Evolutionary conservation across 2,888 invertebrate genomes (phyloP), one percentile per base, ranked within the genome.

Genomic region (Ochropleura leucogaster): DNA sequence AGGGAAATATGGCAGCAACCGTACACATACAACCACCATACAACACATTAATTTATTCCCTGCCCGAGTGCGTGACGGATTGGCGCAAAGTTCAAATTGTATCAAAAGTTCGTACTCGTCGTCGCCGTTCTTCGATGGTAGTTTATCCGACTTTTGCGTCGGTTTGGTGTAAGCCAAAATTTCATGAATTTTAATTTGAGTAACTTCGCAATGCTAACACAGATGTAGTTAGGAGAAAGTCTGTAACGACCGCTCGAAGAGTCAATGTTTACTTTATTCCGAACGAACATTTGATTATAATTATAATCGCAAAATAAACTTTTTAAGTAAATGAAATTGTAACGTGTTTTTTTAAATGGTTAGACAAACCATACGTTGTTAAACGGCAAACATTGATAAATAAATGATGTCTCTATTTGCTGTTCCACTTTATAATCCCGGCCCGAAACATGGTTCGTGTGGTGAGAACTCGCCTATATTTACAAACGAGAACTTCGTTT

Each of bases 41-140:
- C 68, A 67, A 60, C 57, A 9, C 64, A 79, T 74, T 79, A 75
- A 83, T 83, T 82, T 79, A 82, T 80, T 78, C 76, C 67, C 60
- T 70, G 72, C 72, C 72, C 59, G 55, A 79, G 73, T 75, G 82
- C 86, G 86, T 81, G 86, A 86, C 77, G 81, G 81, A 85, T 86
- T 81, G 86, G 59, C 73, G 64, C 72, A 79, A 85, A 86, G 76
- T 86, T 84, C 74, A 82, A 86, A 86, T 85, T 82, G 76, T 86
- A 84, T 84, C 77, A 86, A 79, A 86, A 85, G 74, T 86, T 84
- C 12, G 84, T 74, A 70, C 82, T 76, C 72, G 67, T 68, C 76
- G 74, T 66, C 79, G 71, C 47, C 66, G 70, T 47, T 75, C 79
- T 85, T 84, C 82, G 62, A 79, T 70, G 72, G 79, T 67, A 84